phyloP scores from a whole-genome alignment of 2,888 invertebrate species.

The Nemotelus nigrinus region DNA sequence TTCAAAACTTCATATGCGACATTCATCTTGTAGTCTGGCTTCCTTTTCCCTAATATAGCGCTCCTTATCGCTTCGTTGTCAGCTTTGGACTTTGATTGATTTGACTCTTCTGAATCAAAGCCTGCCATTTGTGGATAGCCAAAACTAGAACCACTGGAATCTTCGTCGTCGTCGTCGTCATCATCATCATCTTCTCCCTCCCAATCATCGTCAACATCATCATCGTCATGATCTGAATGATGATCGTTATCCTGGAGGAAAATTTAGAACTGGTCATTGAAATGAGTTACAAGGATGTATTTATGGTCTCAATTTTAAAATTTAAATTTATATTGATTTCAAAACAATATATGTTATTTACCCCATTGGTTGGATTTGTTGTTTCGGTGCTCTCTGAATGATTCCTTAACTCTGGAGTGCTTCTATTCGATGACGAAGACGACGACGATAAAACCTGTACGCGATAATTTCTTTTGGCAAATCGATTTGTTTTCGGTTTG shows the following conservation, averaged over 20 bases:
- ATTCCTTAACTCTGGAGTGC: neutral
- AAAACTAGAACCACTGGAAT: conserved; percentile 35
- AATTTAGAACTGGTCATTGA: neutral
- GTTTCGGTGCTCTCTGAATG: neutral
- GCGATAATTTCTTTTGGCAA: conserved; percentile 50
- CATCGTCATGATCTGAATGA: conserved; percentile 12
- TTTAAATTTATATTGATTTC: too few species aligned
- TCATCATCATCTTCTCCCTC: conserved; percentile 15
- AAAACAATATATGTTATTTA: neutral
- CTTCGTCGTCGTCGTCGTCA: conserved; percentile 33
- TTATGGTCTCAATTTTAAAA: too few species aligned
- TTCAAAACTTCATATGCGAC: conserved; percentile 57
- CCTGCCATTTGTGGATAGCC: conserved; percentile 16
- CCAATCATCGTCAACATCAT: conserved; percentile 3
- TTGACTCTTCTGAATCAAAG: conserved; percentile 33
- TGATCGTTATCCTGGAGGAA: neutral
- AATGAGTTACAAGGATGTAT: too few species aligned
- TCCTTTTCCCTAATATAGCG: conserved; percentile 41
- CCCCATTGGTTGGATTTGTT: conserved; percentile 13
- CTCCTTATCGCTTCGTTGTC: conserved; percentile 44
- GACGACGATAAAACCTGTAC: conserved; percentile 50
- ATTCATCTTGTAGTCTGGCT: conserved; percentile 59
- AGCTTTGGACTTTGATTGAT: neutral
- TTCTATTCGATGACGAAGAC: conserved; percentile 45
- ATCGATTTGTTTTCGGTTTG: conserved; percentile 19